A percentile compares a stretch with the other conserved stretches of the same genome.
These are phyloP conservation scores for Balaeniceps rex DNA, from an alignment of 2,113 vertebrate species.

Conservation along the genomic window DNA sequence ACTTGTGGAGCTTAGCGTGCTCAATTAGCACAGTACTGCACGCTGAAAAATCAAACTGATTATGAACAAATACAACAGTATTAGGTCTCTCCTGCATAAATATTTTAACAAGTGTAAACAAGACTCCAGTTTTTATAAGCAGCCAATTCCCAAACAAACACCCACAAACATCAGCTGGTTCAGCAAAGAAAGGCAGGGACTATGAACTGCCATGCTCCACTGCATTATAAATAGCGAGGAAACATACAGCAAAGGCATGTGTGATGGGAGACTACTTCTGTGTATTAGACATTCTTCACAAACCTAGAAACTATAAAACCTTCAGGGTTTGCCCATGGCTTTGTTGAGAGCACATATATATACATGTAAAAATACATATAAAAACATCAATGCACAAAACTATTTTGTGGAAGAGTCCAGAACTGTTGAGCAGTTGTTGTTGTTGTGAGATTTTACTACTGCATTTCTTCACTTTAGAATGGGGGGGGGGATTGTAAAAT, in stretches of 20 bases:
- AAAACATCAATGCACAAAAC: neutral
- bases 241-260: neutral
- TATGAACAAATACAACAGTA: neutral
- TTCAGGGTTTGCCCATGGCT: neutral
- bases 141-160: neutral
- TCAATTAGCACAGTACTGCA: neutral
- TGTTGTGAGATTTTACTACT: neutral
- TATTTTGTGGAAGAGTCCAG: neutral
- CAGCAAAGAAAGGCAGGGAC: neutral
- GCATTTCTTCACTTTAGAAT: neutral
- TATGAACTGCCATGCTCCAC: neutral
- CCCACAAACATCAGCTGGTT: neutral
- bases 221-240: neutral
- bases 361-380: no score
- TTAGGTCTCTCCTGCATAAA: neutral
- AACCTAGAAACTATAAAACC: neutral
- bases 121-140: slow-evolving; percentile 1
- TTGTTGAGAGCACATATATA: neutral
- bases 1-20: neutral
- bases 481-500: no score
- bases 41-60: slow-evolving; percentile 5
- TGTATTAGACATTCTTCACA: neutral
- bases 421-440: neutral
- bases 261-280: neutral
- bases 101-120: slow-evolving; percentile 33